Evolutionary conservation across 2,113 vertebrate species (phyloP).

Genomic region (cat (Felis catus)): F.catus_Fca126_mat1.0 CM031415.1:103028001-103028500

Average conservation of each 20-base stretch:
- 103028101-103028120: neutral
- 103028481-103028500: no score
- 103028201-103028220: neutral
- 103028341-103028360: neutral
- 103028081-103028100: neutral
- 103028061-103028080: neutral
- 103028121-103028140: neutral
- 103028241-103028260: neutral
- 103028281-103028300: neutral
- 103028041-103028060: neutral
- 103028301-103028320: neutral
- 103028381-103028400: neutral
- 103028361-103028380: neutral
- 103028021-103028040: neutral
- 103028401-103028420: no score
- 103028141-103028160: neutral
- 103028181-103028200: neutral
- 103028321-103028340: neutral
- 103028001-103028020: neutral
- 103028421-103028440: no score
- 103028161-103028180: neutral
- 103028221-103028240: neutral
- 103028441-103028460: no score
- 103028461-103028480: no score
- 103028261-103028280: neutral